These are phyloP conservation scores for Hemibagrus guttatus DNA, from an alignment of 2,797 vertebrate genomes.

Conservation along the genomic window DNA sequence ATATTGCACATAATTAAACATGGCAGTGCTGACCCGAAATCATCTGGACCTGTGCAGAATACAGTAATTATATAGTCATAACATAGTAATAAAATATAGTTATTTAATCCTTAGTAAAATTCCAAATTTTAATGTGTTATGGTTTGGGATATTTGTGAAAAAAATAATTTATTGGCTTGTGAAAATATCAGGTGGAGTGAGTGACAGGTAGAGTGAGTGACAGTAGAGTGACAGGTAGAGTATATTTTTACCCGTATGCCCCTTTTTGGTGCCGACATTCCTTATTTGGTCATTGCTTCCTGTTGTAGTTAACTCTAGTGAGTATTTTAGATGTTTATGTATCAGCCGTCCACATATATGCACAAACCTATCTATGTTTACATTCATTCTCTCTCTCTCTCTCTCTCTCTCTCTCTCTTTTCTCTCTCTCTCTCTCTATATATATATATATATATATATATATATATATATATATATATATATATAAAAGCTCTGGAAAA, in stretches of 20 bases:
- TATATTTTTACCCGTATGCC: background rate
- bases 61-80: background rate
- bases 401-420: too few relatives aligned
- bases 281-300: conserved; percentile 11
- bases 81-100: background rate
- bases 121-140: background rate
- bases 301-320: background rate
- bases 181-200: too few relatives aligned
- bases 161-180: background rate
- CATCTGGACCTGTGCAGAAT: background rate
- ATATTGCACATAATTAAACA: background rate
- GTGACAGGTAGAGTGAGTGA: too few relatives aligned
- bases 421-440: too few relatives aligned
- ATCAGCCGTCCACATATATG: too few relatives aligned
- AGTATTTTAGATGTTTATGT: too few relatives aligned
- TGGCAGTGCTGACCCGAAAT: background rate
- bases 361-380: too few relatives aligned
- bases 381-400: too few relatives aligned
- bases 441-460: too few relatives aligned
- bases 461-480: too few relatives aligned
- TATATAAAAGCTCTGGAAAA: too few relatives aligned
- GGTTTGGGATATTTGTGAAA: background rate
- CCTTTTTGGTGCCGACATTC: background rate
- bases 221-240: too few relatives aligned
- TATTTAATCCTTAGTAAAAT: background rate